These are phyloP conservation scores for Ceratoteleas bidentatus DNA, from an alignment of 1,140 invertebrate genomes.

Conservation along the genomic window DNA sequence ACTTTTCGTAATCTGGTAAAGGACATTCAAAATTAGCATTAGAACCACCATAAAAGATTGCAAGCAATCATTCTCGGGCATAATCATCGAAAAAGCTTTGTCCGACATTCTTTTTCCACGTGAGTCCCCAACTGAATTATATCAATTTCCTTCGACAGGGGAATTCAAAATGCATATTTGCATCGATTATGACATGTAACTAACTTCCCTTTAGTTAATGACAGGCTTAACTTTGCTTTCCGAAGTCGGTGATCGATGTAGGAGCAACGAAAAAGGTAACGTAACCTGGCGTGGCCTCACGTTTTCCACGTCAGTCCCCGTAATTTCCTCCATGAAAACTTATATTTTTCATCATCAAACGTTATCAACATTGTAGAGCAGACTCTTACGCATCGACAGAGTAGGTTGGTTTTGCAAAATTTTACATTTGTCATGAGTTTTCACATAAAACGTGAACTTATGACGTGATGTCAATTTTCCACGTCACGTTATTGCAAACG, in stretches of 20 bases:
- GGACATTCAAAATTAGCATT: too few species aligned
- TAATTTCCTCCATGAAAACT: background rate
- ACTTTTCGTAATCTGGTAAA: too few species aligned
- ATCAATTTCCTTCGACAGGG: background rate
- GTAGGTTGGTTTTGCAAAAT: background rate
- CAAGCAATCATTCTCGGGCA: background rate
- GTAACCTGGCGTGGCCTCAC: background rate
- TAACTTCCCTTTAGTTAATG: background rate
- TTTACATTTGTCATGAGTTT: too few species aligned
- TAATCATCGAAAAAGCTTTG: background rate
- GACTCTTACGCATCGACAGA: background rate
- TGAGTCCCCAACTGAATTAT: background rate
- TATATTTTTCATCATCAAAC: background rate
- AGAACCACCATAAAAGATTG: too few species aligned
- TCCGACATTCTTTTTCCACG: background rate
- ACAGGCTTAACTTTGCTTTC: background rate
- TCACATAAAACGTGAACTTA: too few species aligned
- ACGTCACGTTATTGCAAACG: too few species aligned
- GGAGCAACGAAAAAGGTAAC: background rate
- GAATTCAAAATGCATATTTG: background rate
- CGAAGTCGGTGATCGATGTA: background rate
- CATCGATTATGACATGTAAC: background rate
- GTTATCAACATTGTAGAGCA: background rate
- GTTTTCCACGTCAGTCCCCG: conserved; percentile 2
- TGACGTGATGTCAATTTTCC: too few species aligned